These are phyloP conservation scores for Embiotoca jacksoni DNA, from an alignment of 2,113 vertebrate genomes.

Conservation along the genomic window DNA sequence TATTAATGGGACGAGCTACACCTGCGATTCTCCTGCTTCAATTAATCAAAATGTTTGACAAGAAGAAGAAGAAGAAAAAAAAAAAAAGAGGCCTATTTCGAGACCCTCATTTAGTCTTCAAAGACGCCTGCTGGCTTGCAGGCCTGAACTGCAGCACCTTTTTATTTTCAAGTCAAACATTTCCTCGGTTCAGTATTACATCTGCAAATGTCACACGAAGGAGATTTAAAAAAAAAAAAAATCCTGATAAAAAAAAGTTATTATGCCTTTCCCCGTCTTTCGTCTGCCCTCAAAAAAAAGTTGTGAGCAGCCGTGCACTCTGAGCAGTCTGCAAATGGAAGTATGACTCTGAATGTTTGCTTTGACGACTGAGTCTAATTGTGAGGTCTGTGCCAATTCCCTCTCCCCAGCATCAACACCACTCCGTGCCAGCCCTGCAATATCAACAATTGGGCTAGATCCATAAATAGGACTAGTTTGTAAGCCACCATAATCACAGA, in stretches of 20 bases:
- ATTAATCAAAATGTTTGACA: too few species aligned
- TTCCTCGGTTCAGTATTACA: background rate
- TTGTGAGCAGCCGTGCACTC: constrained; percentile 28
- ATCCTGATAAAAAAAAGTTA: too few species aligned
- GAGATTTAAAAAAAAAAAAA: background rate
- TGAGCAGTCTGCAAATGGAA: constrained; percentile 38
- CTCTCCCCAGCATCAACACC: constrained; percentile 40
- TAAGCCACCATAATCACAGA: constrained; percentile 50
- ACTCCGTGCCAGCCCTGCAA: constrained; percentile 33
- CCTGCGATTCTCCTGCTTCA: too few species aligned
- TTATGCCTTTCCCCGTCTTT: background rate
- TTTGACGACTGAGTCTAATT: constrained; percentile 56
- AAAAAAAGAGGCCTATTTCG: background rate
- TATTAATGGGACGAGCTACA: too few species aligned
- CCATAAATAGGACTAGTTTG: constrained; percentile 51
- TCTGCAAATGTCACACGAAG: constrained; percentile 4
- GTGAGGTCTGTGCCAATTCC: constrained; percentile 47
- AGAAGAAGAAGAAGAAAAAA: too few species aligned
- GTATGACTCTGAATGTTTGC: constrained; percentile 59
- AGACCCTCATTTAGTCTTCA: background rate
- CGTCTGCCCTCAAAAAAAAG: constrained; percentile 29
- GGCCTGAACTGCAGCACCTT: background rate
- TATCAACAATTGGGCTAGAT: constrained; percentile 48
- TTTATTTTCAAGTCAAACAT: background rate
- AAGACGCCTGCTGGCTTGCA: constrained; percentile 14